Conservation (phyloP, 1,140 invertebrate genomes). For the Scaptomyza pallida region DNA sequence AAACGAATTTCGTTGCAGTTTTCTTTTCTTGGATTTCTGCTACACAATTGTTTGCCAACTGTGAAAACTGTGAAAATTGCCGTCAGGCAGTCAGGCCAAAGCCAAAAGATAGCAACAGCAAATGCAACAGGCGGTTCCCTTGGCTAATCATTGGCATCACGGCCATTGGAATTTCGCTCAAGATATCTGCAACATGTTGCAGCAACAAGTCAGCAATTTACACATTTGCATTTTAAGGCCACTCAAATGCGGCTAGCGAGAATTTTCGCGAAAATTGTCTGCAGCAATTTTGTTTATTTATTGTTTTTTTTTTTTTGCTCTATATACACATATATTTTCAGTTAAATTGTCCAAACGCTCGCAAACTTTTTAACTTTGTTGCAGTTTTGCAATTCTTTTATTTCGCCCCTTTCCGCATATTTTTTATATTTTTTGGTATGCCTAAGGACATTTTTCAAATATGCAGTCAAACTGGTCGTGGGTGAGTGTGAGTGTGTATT, state of each 20-base stretch:
- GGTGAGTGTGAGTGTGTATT: conserved; percentile 19
- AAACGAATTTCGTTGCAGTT: conserved; percentile 40
- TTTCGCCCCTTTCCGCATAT: not conserved
- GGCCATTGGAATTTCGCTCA: conserved; percentile 32
- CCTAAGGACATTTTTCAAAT: conserved; percentile 41
- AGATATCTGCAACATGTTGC: conserved; percentile 67
- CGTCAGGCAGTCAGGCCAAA: conserved; percentile 52
- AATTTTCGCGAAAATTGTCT: not conserved
- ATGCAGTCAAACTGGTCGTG: conserved; percentile 25
- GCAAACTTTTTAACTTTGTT: conserved; percentile 37
- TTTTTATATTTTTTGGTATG: conserved; percentile 9
- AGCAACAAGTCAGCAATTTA: conserved; percentile 30
- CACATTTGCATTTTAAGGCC: conserved; percentile 33
- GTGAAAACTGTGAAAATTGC: conserved; percentile 71
- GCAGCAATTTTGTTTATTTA: conserved; percentile 14
- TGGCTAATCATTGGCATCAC: conserved; percentile 53
- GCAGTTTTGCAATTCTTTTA: conserved; percentile 32
- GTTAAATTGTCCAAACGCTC: conserved; percentile 38
- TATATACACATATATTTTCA: conserved; percentile 21
- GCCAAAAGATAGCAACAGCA: conserved; percentile 15
- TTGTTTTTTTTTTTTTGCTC: conserved; percentile 28
- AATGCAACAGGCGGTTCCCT: conserved; percentile 52
- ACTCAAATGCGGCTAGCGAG: not conserved
- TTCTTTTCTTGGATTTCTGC: conserved; percentile 11
- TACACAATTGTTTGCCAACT: conserved; percentile 32